phyloP scores from a whole-genome alignment of 2,888 invertebrate species.

The Eumerus sabulonum region DNA sequence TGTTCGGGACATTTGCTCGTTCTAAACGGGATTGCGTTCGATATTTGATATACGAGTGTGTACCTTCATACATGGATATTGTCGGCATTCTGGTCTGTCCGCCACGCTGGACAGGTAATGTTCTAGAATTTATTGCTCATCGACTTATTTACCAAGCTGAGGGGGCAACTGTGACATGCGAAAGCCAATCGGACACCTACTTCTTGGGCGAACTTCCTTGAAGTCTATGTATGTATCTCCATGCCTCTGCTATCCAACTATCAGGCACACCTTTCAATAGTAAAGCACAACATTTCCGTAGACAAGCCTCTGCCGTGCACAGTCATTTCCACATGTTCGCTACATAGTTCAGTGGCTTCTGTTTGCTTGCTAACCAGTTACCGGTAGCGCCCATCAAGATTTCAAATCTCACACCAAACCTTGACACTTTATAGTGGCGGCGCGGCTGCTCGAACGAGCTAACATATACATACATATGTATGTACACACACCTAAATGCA shows the following conservation, averaged over 20 bases:
- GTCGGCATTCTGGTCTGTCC: slow-evolving; percentile 7
- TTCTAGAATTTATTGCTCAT: slow-evolving; percentile 45
- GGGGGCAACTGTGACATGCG: slow-evolving; percentile 45
- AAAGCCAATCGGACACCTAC: slow-evolving; percentile 36
- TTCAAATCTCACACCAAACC: slow-evolving; percentile 63
- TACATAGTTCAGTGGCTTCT: slow-evolving; percentile 7
- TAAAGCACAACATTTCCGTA: slow-evolving; percentile 63
- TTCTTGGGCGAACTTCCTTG: too few species aligned
- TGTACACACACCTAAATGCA: too few species aligned
- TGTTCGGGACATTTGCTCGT: neutral
- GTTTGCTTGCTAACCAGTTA: slow-evolving; percentile 2
- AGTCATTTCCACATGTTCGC: slow-evolving; percentile 24
- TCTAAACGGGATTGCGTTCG: slow-evolving; percentile 33
- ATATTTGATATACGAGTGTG: too few species aligned
- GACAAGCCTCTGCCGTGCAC: slow-evolving; percentile 27
- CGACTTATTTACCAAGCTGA: slow-evolving; percentile 48
- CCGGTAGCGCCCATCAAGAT: slow-evolving; percentile 60
- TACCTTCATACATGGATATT: too few species aligned
- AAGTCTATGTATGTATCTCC: too few species aligned
- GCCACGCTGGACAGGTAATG: slow-evolving; percentile 4
- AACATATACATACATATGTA: too few species aligned
- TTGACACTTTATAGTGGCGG: slow-evolving; percentile 55
- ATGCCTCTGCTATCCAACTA: neutral
- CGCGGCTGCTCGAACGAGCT: too few species aligned
- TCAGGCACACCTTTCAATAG: slow-evolving; percentile 51